phyloP scores from a whole-genome alignment of 2,113 vertebrate genomes.

The Orthonyx spaldingii region DNA sequence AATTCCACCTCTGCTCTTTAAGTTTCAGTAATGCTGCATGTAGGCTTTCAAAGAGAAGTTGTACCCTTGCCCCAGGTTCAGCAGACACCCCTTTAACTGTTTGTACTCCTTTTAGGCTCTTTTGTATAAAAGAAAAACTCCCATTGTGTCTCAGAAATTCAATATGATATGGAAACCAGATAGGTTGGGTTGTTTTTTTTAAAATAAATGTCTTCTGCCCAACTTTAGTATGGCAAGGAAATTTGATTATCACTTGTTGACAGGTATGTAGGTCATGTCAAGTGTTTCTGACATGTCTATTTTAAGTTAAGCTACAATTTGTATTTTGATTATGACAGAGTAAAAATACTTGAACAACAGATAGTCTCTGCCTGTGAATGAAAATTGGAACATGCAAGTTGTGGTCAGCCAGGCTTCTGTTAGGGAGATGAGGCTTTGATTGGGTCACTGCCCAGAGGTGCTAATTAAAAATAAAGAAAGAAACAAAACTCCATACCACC shows the following conservation, averaged over 20 bases:
- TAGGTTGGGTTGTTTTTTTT: background rate
- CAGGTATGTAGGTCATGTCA: slow-evolving; percentile 58
- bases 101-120: background rate
- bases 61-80: background rate
- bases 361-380: slow-evolving; percentile 35
- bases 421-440: background rate
- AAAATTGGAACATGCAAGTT: background rate
- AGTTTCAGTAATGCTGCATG: background rate
- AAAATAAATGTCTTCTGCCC: background rate
- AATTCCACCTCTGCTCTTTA: background rate
- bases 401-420: background rate
- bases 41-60: background rate
- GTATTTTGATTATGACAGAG: slow-evolving; percentile 51
- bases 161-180: background rate
- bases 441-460: background rate
- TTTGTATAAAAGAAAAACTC: background rate
- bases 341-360: slow-evolving; percentile 33
- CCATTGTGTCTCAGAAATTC: background rate
- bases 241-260: slow-evolving; percentile 63
- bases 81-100: background rate
- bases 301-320: slow-evolving; percentile 49
- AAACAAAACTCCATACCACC: background rate
- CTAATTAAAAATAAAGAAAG: background rate
- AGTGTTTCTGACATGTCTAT: slow-evolving; percentile 57
- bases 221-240: slow-evolving; percentile 41